phyloP scores from a whole-genome alignment of 1,140 invertebrate genomes.

The Archivesica marissinica region DNA sequence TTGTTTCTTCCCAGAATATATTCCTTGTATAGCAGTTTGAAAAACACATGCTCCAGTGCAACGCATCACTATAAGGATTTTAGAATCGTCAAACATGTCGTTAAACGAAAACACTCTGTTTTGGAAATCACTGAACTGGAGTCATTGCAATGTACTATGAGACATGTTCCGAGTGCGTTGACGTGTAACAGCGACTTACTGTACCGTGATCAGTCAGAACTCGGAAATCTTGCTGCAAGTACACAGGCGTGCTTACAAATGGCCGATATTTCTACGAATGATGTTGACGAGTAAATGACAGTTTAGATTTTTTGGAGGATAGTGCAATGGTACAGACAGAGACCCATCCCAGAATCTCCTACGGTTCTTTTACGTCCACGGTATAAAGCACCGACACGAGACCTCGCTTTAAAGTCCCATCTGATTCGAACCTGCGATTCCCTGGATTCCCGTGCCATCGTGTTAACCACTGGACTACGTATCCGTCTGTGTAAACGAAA shows the following conservation, averaged over 20 bases:
- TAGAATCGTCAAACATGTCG: constrained; percentile 60
- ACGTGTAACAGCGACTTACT: constrained; percentile 1
- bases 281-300: no score
- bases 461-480: no score
- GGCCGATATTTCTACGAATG: not conserved
- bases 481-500: no score
- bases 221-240: not conserved
- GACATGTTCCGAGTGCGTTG: not conserved
- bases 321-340: no score
- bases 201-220: constrained; percentile 13
- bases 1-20: constrained; percentile 76
- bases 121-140: not conserved
- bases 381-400: no score
- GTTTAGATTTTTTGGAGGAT: no score
- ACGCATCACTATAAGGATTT: constrained; percentile 48
- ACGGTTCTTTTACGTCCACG: no score
- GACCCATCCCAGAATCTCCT: no score
- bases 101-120: constrained; percentile 39
- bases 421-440: no score
- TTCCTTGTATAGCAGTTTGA: constrained; percentile 39
- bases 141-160: not conserved
- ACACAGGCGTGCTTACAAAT: not conserved
- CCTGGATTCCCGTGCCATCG: no score
- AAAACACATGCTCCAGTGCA: constrained; percentile 3
- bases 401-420: no score